Evolutionary conservation across 2,888 invertebrate genomes (phyloP).

Genomic region (Noctua janthe): DNA sequence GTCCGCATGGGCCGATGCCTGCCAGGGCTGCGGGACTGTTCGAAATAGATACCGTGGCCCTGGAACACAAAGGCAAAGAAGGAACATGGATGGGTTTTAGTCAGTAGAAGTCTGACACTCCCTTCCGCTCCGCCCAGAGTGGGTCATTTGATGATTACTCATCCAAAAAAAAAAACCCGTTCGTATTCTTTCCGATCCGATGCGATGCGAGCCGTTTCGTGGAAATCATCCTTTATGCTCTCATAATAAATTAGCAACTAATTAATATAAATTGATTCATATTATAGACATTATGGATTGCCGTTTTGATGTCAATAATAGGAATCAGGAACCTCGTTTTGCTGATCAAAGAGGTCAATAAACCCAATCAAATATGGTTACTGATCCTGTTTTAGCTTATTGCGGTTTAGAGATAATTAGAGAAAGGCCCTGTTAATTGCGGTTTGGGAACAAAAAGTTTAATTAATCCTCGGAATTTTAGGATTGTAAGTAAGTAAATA

Average conservation of each 20-base stretch:
- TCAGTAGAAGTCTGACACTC: no score
- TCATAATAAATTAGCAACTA: not conserved
- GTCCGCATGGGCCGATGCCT: no score
- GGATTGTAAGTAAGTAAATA: not conserved
- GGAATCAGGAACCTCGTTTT: conserved; percentile 6
- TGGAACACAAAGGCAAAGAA: no score
- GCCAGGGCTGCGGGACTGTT: no score
- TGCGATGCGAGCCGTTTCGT: no score
- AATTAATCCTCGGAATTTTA: not conserved
- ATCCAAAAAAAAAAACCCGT: no score
- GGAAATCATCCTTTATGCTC: not conserved
- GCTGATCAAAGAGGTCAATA: conserved; percentile 27
- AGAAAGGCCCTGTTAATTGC: conserved; percentile 4
- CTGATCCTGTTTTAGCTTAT: conserved; percentile 16
- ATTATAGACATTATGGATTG: conserved; percentile 2
- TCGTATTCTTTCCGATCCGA: no score
- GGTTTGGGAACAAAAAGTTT: conserved; percentile 1
- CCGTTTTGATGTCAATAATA: conserved; percentile 12
- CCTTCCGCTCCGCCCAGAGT: no score
- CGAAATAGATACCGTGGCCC: no score
- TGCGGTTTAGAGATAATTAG: not conserved
- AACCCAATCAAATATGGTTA: conserved; percentile 24
- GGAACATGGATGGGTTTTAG: no score
- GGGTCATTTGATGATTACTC: no score
- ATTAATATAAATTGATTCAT: conserved; percentile 21